Base-by-base conservation (phyloP, 2,888 invertebrate species). In the Mystacides longicornis region DNA sequence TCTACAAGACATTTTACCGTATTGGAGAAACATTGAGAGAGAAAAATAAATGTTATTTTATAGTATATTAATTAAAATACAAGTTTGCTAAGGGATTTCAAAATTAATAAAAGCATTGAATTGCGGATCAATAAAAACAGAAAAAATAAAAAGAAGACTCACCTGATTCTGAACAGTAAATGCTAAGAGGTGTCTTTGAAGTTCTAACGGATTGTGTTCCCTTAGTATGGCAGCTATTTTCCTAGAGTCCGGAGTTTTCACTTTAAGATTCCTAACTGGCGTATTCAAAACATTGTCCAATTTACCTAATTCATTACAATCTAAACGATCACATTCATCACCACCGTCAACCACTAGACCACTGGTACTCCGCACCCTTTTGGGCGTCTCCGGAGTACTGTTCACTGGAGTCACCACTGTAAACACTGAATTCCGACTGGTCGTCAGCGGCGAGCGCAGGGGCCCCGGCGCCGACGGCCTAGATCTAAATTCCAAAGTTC, bases 111-210 rank as follows among this genome's bases (percentile, higher is more conserved):
- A n/a, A n/a, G n/a, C n/a, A n/a, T n/a, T n/a, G n/a, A n/a, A n/a
- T n/a, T n/a, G n/a, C n/a, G n/a, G n/a, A n/a, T n/a, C n/a, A n/a
- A n/a, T n/a, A n/a, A n/a, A n/a, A n/a, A 37, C 14, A 37, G 14
- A 5, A 46, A 18, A 18, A 46, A 50, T 19, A 7, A 50, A 33
- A 19, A 37, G 23, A 22, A 21, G 11, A 48, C 73, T 67, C 66
- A 89, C 90, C 85, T 92, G 88, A 78, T 90, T 90, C 70, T 89
- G 86, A 68, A 89, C 87, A 68, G 88, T 87, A 65, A 86, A 81
- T 27, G 84, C 86, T 63, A 92, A 82, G 62, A 92, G 78, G 74
- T 91, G 91, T 65, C 89, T 83, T 72, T 89, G 89, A 67, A 92
- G 79, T 75, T 90, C 88, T 64, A 90, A 74, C 56, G 88, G 85